Base-by-base conservation (phyloP, 23 tunicate species). In the Halocynthia roretzi region DNA sequence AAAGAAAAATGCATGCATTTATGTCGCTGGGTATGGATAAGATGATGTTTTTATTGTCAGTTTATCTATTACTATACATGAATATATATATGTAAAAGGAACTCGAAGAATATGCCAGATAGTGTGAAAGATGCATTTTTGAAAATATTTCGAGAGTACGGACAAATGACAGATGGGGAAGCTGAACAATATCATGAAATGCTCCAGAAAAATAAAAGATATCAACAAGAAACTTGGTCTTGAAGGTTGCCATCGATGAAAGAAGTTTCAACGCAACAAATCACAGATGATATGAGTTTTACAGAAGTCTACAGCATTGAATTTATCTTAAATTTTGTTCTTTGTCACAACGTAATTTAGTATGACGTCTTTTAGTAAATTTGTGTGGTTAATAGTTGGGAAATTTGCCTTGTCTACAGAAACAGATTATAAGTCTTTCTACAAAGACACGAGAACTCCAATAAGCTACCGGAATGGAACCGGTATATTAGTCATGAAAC, bases 161-260 rank as follows among this genome's bases (percentile, higher is more conserved):
- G 97, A 14, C 68, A 82, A 17, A 81, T 91, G 91, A 81, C 87
- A 73, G 68, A 76, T 56, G 65, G 85, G 50, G 84, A 85, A 60
- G 91, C 91, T 7, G 19, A 50, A 11, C 49, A 81, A 50, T 91
- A 53, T 77, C 55, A 80, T 56, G 81, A 71, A 71, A 60, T 56
- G 50, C 50, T 91, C 81, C 90, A 91, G 56, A 71, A 68, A 52
- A 61, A 21, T 44, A 91, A 81, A 72, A 79, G 90, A 51, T 91
- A 91, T 66, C 97, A 91, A 61, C 97, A 91, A 72, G 97, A 91
- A 60, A 91, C 97, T 5, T 91, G 97, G 97, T 85, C 97, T 50
- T 90, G 73, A 80, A 53, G 40, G 2, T n/a, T 31, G 44, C 4
- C 44, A 31, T 31, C 2, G 44, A 31, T 31, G 44, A 31, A 4